Percentiles rank a stretch among this genome's conserved stretches.
phyloP scores from a whole-genome alignment of 2,888 invertebrate genomes.

The Spisula subtruncata region DNA sequence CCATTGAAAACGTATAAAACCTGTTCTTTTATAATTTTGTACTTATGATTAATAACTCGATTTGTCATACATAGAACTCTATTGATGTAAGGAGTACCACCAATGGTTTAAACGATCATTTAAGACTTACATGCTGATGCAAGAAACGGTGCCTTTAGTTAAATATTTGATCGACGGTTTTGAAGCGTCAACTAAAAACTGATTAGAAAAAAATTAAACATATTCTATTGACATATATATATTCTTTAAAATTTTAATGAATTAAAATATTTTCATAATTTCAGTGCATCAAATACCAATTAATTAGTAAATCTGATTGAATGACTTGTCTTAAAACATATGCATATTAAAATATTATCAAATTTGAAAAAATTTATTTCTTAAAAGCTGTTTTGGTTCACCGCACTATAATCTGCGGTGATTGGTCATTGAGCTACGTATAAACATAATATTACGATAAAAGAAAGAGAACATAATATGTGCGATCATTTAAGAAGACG shows the following conservation, averaged over 20 bases:
- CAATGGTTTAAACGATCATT: not conserved
- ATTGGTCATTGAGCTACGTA: too few relatives aligned
- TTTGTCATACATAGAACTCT: not conserved
- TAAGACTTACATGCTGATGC: not conserved
- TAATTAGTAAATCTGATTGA: not conserved
- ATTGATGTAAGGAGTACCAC: not conserved
- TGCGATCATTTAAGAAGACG: too few relatives aligned
- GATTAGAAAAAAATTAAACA: slow-evolving; percentile 54
- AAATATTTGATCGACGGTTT: slow-evolving; percentile 49
- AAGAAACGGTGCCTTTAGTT: slow-evolving; percentile 19
- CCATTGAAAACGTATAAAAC: not conserved
- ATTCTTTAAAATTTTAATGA: not conserved
- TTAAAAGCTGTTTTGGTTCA: too few relatives aligned
- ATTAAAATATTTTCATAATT: not conserved
- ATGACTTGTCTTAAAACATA: not conserved
- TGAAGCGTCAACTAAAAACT: not conserved
- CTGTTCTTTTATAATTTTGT: not conserved
- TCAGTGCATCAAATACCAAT: not conserved
- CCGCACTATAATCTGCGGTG: too few relatives aligned
- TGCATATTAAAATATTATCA: not conserved
- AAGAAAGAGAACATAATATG: too few relatives aligned
- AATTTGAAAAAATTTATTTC: not conserved
- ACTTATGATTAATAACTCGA: not conserved
- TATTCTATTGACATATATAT: slow-evolving; percentile 51
- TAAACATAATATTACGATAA: not conserved